Percentiles rank a stretch among this genome's conserved stretches.
Conservation (phyloP, 1,140 invertebrate genomes). For the Eriosoma lanigerum region DNA sequence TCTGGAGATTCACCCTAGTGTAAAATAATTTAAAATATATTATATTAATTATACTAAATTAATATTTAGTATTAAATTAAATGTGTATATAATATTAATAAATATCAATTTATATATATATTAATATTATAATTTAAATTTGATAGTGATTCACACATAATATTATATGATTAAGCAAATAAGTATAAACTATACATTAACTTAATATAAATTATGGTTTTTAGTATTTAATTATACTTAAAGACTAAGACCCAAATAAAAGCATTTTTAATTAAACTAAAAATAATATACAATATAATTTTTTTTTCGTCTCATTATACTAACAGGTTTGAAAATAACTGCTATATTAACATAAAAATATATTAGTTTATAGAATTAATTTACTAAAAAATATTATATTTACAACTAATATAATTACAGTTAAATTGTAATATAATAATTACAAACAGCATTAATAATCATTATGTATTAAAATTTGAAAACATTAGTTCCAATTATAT, state of each 20-base stretch:
- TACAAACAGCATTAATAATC: slow-evolving; percentile 6
- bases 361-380: slow-evolving; percentile 2
- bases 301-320: no score
- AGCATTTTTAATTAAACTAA: no score
- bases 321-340: no score
- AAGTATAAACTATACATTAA: neutral
- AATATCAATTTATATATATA: no score
- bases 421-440: neutral
- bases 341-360: neutral
- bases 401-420: neutral
- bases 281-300: no score
- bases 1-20: slow-evolving; percentile 69
- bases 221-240: no score
- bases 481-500: slow-evolving; percentile 21
- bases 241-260: no score
- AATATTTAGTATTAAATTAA: no score
- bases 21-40: slow-evolving; percentile 47
- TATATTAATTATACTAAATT: neutral
- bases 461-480: neutral
- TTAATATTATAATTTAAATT: neutral
- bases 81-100: no score
- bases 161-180: neutral
- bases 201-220: no score
- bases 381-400: neutral
- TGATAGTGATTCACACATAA: neutral